Percentiles rank a stretch among this genome's conserved stretches.
These are phyloP conservation scores for Oxystoma pomonae DNA, from an alignment of 2,888 invertebrate genomes.

Conservation along the genomic window DNA sequence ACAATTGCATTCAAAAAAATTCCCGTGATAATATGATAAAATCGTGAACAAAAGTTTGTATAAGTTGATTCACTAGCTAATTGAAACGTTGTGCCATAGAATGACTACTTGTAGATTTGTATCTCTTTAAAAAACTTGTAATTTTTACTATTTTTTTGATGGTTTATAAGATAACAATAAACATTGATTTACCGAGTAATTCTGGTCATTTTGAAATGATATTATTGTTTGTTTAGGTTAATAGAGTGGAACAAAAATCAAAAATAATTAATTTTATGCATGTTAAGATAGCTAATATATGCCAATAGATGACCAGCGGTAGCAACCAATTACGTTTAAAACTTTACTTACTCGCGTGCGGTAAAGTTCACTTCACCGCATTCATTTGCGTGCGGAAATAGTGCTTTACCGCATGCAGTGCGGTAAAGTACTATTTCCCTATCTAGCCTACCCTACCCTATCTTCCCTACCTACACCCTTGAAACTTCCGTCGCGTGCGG, in stretches of 20 bases:
- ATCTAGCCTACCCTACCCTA: too few species aligned
- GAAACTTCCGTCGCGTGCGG: too few species aligned
- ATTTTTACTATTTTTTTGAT: background rate
- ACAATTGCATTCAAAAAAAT: background rate
- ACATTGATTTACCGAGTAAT: background rate
- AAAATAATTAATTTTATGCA: too few species aligned
- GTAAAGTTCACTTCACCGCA: too few species aligned
- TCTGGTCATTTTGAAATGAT: background rate
- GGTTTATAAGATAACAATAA: background rate
- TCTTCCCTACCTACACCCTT: too few species aligned
- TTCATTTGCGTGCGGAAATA: too few species aligned
- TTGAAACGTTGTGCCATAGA: background rate
- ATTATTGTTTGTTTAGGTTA: background rate
- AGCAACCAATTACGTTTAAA: too few species aligned
- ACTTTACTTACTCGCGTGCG: too few species aligned
- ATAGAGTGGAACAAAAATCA: background rate
- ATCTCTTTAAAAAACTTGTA: background rate
- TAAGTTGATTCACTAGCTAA: background rate
- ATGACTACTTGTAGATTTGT: background rate
- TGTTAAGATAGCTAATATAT: too few species aligned
- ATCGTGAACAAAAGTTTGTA: background rate
- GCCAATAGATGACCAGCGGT: too few species aligned
- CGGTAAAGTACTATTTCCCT: too few species aligned
- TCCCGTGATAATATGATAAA: background rate
- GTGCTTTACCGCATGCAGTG: too few species aligned